A percentile compares a stretch with the other conserved stretches of the same genome.
These are phyloP conservation scores for Lycopodina hypogea DNA, from an alignment of 37 sponge, comb jelly and placozoan genomes.

Conservation along the genomic window DNA sequence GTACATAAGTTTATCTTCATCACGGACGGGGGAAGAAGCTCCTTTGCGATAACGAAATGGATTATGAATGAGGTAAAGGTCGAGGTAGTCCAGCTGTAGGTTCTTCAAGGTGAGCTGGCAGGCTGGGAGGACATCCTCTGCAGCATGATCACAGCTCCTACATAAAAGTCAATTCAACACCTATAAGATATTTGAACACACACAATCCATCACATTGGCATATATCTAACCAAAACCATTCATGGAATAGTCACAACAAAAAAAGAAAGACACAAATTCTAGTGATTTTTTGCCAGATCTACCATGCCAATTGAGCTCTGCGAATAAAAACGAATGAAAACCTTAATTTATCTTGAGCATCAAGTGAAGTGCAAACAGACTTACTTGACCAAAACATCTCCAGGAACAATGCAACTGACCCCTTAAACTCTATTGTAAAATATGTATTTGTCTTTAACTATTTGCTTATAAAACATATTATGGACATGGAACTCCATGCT, in stretches of 20 bases:
- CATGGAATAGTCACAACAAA: background rate
- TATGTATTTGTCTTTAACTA: too few relatives aligned
- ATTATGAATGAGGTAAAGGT: slow-evolving; percentile 80
- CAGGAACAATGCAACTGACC: too few relatives aligned
- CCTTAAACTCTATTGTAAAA: too few relatives aligned
- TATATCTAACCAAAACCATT: too few relatives aligned
- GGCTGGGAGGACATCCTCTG: slow-evolving; percentile 39
- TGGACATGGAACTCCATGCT: too few relatives aligned
- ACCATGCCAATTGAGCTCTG: too few relatives aligned
- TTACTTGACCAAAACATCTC: too few relatives aligned
- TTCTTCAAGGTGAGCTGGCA: slow-evolving; percentile 63
- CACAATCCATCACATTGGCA: background rate
- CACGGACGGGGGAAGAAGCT: background rate
- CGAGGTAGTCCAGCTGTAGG: slow-evolving; percentile 81
- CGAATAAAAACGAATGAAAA: too few relatives aligned
- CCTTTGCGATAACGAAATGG: slow-evolving; percentile 30
- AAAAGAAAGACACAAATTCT: background rate
- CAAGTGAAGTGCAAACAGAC: too few relatives aligned
- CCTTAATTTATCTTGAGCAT: too few relatives aligned
- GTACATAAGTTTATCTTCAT: slow-evolving; percentile 49
- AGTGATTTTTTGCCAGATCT: too few relatives aligned
- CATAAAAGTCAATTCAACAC: background rate
- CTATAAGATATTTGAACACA: background rate
- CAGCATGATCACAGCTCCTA: slow-evolving; percentile 48
- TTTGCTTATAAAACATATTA: too few relatives aligned